Conservation (phyloP, 1,140 invertebrate species). For the Cheumatopsyche charites region DNA sequence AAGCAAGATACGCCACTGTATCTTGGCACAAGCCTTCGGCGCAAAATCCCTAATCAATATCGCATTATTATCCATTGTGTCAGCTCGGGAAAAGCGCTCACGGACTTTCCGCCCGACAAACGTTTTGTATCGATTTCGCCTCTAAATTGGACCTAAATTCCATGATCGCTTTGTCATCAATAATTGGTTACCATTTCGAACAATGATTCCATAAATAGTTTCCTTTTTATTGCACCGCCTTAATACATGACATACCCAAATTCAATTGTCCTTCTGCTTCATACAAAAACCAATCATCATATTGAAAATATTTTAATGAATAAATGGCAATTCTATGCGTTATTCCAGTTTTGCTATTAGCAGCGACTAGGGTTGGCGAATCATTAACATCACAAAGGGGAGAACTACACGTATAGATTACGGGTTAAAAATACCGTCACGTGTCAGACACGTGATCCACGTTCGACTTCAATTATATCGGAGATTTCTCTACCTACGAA, state of each 20-base stretch:
- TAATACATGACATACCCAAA: too few relatives aligned
- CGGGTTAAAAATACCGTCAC: slow-evolving; percentile 33
- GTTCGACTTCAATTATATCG: slow-evolving; percentile 36
- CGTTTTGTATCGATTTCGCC: slow-evolving; percentile 44
- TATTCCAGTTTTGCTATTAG: too few relatives aligned
- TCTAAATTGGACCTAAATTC: slow-evolving; percentile 45
- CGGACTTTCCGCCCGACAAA: slow-evolving; percentile 37
- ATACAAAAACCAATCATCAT: too few relatives aligned
- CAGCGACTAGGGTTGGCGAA: neutral
- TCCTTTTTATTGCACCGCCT: too few relatives aligned
- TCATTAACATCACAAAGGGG: slow-evolving; percentile 32
- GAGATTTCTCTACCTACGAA: neutral
- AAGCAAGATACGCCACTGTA: slow-evolving; percentile 26
- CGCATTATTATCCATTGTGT: slow-evolving; percentile 47
- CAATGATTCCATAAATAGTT: neutral
- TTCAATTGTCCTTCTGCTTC: too few relatives aligned
- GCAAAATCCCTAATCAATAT: slow-evolving; percentile 43
- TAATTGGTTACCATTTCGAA: slow-evolving; percentile 41
- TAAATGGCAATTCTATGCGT: too few relatives aligned
- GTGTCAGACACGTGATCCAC: slow-evolving; percentile 26
- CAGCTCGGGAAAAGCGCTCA: slow-evolving; percentile 37
- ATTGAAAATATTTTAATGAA: too few relatives aligned
- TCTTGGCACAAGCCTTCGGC: slow-evolving; percentile 5
- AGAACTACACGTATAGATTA: slow-evolving; percentile 29
- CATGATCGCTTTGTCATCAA: slow-evolving; percentile 18